phyloP scores from a whole-genome alignment of 2,797 vertebrate genomes.

The Mycteria americana region DNA sequence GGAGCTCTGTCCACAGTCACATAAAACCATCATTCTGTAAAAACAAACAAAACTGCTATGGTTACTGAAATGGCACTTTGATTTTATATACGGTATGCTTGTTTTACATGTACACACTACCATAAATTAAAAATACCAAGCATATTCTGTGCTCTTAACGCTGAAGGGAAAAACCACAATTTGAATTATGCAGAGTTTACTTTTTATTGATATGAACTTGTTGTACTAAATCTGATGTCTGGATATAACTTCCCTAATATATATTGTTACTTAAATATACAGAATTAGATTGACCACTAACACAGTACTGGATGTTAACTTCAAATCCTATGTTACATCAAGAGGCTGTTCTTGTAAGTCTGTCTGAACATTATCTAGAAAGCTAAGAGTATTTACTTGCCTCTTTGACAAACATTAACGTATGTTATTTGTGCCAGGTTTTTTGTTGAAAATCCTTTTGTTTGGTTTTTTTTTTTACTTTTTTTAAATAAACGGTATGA shows the following conservation, averaged over 20 bases:
- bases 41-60: slow-evolving; percentile 52
- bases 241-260: slow-evolving; percentile 71
- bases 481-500: slow-evolving; percentile 30
- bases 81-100: slow-evolving; percentile 63
- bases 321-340: slow-evolving; percentile 42
- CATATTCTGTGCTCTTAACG: slow-evolving; percentile 68
- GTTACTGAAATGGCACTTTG: slow-evolving; percentile 74
- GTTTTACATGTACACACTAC: slow-evolving; percentile 71
- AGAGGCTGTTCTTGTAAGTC: slow-evolving; percentile 60
- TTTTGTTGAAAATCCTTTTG: slow-evolving; percentile 45
- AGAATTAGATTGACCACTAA: slow-evolving; percentile 75
- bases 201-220: slow-evolving; percentile 76
- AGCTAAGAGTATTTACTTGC: slow-evolving; percentile 75
- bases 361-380: slow-evolving; percentile 71
- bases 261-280: slow-evolving; percentile 69
- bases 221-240: slow-evolving; percentile 73
- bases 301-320: slow-evolving; percentile 69
- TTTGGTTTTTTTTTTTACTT: neutral
- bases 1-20: slow-evolving; percentile 41
- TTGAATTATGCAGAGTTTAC: slow-evolving; percentile 78
- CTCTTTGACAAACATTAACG: slow-evolving; percentile 68
- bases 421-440: slow-evolving; percentile 72
- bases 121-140: slow-evolving; percentile 67
- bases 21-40: slow-evolving; percentile 69
- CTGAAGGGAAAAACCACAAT: slow-evolving; percentile 80